Base-by-base conservation (phyloP, 1,140 invertebrate species). In the Manduca sexta region DNA sequence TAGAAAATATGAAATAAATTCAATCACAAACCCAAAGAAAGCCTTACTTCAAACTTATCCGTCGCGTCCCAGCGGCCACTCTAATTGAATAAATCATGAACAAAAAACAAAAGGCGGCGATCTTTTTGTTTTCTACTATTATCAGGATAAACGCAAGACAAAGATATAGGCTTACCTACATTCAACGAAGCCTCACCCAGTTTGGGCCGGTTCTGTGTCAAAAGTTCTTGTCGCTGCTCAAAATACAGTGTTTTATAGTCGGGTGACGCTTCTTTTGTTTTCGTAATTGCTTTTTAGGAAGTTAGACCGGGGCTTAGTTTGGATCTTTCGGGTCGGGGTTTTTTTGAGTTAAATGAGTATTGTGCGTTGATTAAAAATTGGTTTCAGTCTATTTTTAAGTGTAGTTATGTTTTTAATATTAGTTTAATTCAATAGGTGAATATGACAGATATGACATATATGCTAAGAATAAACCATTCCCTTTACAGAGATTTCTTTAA, bases 121-220 rank as follows among this genome's bases (percentile, higher is more conserved):
- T 11, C 11, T 15, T 37, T 35, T 49, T 49, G 42, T 45, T 49
- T 49, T 47, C 39, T 21, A 34, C 31, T 34, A 44, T 41, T 35
- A 37, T 8, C 43, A 30, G 16, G 31, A 37, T 16, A 29, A 47
- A 37, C 42, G 35, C 16, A 49, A 50, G 39, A 50, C 33, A 50
- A 46, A 42, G 26, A 50, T 50, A 46, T 45, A 46, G 21, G 12
- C n/a, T 47, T 37, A 33, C 47, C 42, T 49, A 37, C 47, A 49
- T 49, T 34, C 33, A 13, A 14, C 6, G 26, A 46, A 54, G 35
- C 29, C 14, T 50, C 52, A 11, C 47, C 44, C 47, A 50, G 43
- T 43, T 41, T 34, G 40, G 38, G 26, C 18, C 15, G 35, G 30
- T 2, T 43, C 26, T 14, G 38, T 56, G 38, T 46, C 47, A 41